phyloP scores from a whole-genome alignment of 2,888 invertebrate genomes.

The Abrostola tripartita region DNA sequence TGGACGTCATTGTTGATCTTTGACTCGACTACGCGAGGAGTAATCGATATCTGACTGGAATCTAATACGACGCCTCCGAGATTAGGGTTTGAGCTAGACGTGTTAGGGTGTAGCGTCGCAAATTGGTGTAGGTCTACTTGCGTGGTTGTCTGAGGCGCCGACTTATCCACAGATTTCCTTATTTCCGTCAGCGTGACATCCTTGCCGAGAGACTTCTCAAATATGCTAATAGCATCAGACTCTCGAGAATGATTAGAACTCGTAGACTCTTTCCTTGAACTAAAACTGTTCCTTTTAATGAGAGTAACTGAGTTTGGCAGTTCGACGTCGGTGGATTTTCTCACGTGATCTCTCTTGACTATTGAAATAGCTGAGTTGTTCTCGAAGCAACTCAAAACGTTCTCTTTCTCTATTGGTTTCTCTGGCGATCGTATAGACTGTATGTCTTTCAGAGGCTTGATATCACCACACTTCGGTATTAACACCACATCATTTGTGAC shows the following conservation, averaged over 20 bases:
- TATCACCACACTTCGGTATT: conserved; percentile 84
- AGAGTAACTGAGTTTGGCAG: conserved; percentile 83
- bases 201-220: conserved; percentile 85
- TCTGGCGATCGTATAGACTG: conserved; percentile 83
- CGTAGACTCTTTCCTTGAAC: conserved; percentile 84
- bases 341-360: conserved; percentile 83
- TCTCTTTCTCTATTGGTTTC: conserved; percentile 81
- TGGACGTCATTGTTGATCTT: conserved; percentile 70
- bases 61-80: conserved; percentile 73
- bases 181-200: conserved; percentile 86
- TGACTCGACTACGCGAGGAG: conserved; percentile 72
- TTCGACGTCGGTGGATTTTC: conserved; percentile 84
- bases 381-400: conserved; percentile 85
- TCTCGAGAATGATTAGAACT: conserved; percentile 84
- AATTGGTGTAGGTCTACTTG: conserved; percentile 80
- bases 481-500: conserved; percentile 85
- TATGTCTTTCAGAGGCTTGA: conserved; percentile 82
- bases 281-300: conserved; percentile 83
- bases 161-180: conserved; percentile 82
- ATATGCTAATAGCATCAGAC: conserved; percentile 84
- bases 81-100: conserved; percentile 59
- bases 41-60: conserved; percentile 82
- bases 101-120: conserved; percentile 77
- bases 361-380: conserved; percentile 87
- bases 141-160: conserved; percentile 60